A percentile compares a stretch with the other conserved stretches of the same genome.
Evolutionary conservation across 2,888 invertebrate genomes (phyloP).

Genomic region (Lissonota sp.): DNA sequence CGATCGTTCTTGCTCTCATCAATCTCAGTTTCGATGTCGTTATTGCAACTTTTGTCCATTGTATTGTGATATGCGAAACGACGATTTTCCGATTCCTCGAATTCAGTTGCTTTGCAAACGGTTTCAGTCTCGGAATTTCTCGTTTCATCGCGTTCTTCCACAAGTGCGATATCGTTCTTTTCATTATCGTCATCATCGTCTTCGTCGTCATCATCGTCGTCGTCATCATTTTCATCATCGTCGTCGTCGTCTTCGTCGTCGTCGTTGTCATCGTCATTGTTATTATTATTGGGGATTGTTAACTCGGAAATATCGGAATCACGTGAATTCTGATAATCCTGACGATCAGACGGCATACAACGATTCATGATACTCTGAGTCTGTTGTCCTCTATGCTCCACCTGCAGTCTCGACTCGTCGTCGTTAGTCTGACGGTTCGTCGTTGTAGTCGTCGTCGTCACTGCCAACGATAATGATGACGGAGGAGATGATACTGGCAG

Average conservation of each 20-base stretch:
- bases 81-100: constrained; percentile 63
- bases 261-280: constrained; percentile 72
- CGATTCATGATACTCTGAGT: constrained; percentile 61
- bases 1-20: constrained; percentile 38
- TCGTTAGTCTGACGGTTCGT: constrained; percentile 9
- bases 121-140: constrained; percentile 38
- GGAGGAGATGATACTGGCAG: too few relatives aligned
- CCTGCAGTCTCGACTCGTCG: constrained; percentile 50
- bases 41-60: constrained; percentile 49
- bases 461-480: not conserved
- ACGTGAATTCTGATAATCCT: constrained; percentile 49
- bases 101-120: constrained; percentile 63
- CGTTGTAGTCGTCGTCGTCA: not conserved
- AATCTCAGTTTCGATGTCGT: constrained; percentile 35
- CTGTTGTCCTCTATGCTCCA: constrained; percentile 72
- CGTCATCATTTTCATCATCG: too few relatives aligned
- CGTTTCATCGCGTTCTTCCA: constrained; percentile 69
- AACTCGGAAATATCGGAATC: constrained; percentile 40
- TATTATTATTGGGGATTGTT: not conserved
- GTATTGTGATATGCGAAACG: constrained; percentile 63
- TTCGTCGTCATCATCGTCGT: too few relatives aligned
- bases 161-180: too few relatives aligned
- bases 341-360: constrained; percentile 45
- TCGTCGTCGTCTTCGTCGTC: constrained; percentile 70
- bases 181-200: too few relatives aligned